Evolutionary conservation across 2,797 vertebrate species (phyloP), one percentile per base, ranked within the genome.

Genomic region (Nyctalus aviator): DNA sequence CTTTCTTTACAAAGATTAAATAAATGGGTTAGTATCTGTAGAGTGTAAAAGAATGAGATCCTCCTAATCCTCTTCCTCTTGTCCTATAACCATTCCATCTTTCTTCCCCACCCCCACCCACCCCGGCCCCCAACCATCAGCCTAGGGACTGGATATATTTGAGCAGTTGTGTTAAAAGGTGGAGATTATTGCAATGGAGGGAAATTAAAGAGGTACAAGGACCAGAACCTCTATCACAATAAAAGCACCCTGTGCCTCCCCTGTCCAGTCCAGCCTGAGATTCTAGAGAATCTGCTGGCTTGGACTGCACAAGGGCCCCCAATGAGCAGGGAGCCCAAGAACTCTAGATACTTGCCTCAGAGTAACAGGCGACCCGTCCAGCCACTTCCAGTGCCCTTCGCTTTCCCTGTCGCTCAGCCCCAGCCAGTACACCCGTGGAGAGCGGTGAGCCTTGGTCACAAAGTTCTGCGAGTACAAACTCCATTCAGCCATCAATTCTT

Each of bases 381-480:
- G 97, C 98, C 98, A 98, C 97, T 92, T 96, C 98, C 98, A 98
- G 18, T 96, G 81, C 15, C 97, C 97, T 97, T 98, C 98, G 0
- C 7, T 86, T 6, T 95, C 77, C 37, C 35, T 84, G 94, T 98
- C 98, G 46, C n/a, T 97, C 95, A 98, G 96, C 44, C 98, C 98
- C 75, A 98, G 96, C 98, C 98, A 98, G 93, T 96, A 97, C 8
- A 95, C 82, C 50, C 94, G 72, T 1, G 93, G 76, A 37, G 87
- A 95, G 55, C 44, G 57, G 0, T 94, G 94, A 62, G 32, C 84
- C 62, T 87, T 87, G 44, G 81, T 10, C 81, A 97, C 66, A 37
- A 97, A 97, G 7, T 64, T 82, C 97, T 97, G 81, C 59, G 85
- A 93, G 6, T 44, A 87, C 48, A 94, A 84, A 88, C 8, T 20